Conservation (phyloP, 2,888 invertebrate genomes). For the Papilio elwesi region DNA sequence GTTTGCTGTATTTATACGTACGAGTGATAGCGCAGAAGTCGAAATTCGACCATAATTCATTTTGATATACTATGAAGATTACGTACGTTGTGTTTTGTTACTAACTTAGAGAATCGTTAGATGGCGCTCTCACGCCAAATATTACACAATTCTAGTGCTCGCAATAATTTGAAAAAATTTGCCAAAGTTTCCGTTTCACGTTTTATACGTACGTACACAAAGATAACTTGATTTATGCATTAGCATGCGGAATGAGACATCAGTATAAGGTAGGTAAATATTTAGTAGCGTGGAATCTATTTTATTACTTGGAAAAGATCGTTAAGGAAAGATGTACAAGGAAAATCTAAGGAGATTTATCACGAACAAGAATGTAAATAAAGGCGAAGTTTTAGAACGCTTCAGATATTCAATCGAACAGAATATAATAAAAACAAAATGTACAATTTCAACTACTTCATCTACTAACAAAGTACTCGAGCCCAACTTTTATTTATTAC, state of each 20-base stretch:
- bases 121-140: no score
- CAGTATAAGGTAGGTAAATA: constrained; percentile 1
- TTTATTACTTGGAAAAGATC: constrained; percentile 33
- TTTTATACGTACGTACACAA: constrained; percentile 24
- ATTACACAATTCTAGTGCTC: no score
- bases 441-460: no score
- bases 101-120: no score
- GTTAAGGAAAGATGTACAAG: constrained; percentile 24
- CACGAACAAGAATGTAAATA: background rate
- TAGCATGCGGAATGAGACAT: constrained; percentile 18
- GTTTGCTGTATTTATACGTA: constrained; percentile 8
- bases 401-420: no score
- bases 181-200: no score
- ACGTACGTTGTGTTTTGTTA: no score
- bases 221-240: constrained; percentile 22
- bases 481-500: no score
- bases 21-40: background rate
- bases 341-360: background rate
- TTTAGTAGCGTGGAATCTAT: background rate
- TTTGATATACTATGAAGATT: no score
- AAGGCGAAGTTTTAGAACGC: background rate
- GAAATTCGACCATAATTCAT: background rate
- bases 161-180: no score
- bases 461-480: no score
- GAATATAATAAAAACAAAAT: no score